phyloP scores from a whole-genome alignment of 2,888 invertebrate genomes.

The Morpho achilles region DNA sequence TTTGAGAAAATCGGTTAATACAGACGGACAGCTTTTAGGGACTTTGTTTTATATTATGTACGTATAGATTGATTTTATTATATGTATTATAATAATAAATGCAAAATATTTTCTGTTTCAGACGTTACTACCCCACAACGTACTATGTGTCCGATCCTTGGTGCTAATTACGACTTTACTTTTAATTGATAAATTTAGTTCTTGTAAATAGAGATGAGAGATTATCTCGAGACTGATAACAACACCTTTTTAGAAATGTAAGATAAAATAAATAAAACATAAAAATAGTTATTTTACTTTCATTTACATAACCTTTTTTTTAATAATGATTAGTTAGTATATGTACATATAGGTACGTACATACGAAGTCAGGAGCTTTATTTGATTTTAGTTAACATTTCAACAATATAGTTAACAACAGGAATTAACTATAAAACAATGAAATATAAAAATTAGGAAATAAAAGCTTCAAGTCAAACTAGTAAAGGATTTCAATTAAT shows the following conservation, averaged over 20 bases:
- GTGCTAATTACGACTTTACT: slow-evolving; percentile 27
- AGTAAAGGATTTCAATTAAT: too few relatives aligned
- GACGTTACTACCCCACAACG: slow-evolving; percentile 33
- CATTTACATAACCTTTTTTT: neutral
- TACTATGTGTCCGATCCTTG: slow-evolving; percentile 35
- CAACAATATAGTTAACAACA: too few relatives aligned
- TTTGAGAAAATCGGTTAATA: too few relatives aligned
- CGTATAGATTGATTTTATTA: too few relatives aligned
- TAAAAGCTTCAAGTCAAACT: too few relatives aligned
- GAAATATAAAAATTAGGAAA: too few relatives aligned
- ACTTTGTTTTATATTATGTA: too few relatives aligned
- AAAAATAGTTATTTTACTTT: neutral
- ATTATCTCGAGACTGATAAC: slow-evolving; percentile 27
- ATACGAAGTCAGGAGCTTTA: too few relatives aligned
- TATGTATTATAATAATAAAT: slow-evolving; percentile 1
- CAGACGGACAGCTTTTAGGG: too few relatives aligned
- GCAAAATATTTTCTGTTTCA: slow-evolving; percentile 29
- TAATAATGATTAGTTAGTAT: neutral
- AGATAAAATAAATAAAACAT: slow-evolving; percentile 18
- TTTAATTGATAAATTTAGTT: slow-evolving; percentile 7
- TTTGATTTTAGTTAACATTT: too few relatives aligned
- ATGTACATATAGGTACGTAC: too few relatives aligned
- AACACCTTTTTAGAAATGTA: slow-evolving; percentile 15
- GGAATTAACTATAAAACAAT: too few relatives aligned
- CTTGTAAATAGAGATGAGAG: slow-evolving; percentile 21